Percentiles rank a stretch among this genome's conserved stretches.
phyloP scores from a whole-genome alignment of 2,113 vertebrate species.

The Charadrius vociferus region DNA sequence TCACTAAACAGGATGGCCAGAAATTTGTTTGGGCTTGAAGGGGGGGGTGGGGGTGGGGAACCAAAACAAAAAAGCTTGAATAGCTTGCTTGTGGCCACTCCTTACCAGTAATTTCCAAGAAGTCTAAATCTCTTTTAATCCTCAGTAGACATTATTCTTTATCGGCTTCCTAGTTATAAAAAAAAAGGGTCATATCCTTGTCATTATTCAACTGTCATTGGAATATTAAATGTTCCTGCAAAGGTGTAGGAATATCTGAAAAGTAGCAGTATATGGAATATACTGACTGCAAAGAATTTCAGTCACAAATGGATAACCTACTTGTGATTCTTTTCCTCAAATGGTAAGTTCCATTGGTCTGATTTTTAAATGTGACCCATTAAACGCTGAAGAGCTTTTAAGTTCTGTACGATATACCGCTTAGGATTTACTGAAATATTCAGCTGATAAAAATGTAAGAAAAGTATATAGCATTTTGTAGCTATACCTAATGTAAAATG shows the following conservation, averaged over 20 bases:
- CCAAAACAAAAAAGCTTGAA: too few relatives aligned
- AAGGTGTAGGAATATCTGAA: background rate
- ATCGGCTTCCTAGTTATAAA: background rate
- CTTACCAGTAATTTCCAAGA: background rate
- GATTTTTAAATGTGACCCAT: background rate
- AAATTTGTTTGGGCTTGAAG: background rate
- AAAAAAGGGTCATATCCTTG: background rate
- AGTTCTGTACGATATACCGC: background rate
- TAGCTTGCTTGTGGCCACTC: too few relatives aligned
- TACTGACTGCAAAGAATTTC: background rate
- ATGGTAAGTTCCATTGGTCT: background rate
- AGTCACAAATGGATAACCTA: background rate
- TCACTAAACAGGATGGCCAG: background rate
- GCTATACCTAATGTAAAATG: background rate
- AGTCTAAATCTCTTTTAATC: background rate
- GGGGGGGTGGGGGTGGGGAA: too few relatives aligned
- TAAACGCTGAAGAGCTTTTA: background rate
- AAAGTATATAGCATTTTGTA: background rate
- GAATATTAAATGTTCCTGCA: background rate
- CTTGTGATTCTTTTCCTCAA: background rate
- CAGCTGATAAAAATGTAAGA: background rate
- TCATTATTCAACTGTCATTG: background rate
- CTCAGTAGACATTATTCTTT: background rate
- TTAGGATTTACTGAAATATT: background rate
- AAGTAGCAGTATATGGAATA: background rate